Base-by-base conservation (phyloP, 2,113 vertebrate species). In the Callionymus lyra region DNA sequence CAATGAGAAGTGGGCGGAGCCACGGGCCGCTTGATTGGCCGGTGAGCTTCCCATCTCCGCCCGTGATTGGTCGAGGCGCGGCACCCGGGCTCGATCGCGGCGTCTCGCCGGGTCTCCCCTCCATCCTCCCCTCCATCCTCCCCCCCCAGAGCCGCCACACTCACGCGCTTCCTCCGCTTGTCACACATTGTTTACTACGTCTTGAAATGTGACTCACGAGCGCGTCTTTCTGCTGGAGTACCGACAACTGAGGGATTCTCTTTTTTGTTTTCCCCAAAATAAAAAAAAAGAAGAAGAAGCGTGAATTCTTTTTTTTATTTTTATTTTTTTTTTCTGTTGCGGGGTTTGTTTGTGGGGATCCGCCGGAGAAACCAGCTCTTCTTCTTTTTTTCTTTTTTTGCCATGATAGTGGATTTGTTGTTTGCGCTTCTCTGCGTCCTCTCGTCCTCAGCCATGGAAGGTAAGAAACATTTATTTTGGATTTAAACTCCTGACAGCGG, bases 331-430 rank as follows among this genome's bases (percentile, higher is more conserved):
- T n/a, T n/a, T n/a, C n/a, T n/a, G n/a, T n/a, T n/a, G n/a, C n/a
- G n/a, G n/a, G n/a, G n/a, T n/a, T n/a, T n/a, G n/a, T n/a, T n/a
- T 76, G 59, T 58, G 68, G 66, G 59, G 53, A 78, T 65, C 41
- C 59, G 59, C 62, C 57, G 82, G 60, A 81, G 79, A 74, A 47
- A 76, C 70, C 55, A 65, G 61, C 63, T 47, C 70, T 68, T n/a
- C n/a, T n/a, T n/a, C n/a, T n/a, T n/a, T n/a, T n/a, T n/a, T n/a
- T n/a, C n/a, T n/a, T n/a, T n/a, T n/a, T n/a, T 68, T 68, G 76
- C 77, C 83, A 84, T 87, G 86, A 67, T 79, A 62, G 74, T 80
- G 82, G 84, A 82, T 84, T 78, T 86, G 79, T 65, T 84, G 79
- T 67, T 84, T 65, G 72, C 78, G 70, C 68, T 85, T 49, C 43